These are phyloP conservation scores for Apistogramma diplotaenia DNA, from an alignment of 2,113 vertebrate genomes.

Conservation along the genomic window DNA sequence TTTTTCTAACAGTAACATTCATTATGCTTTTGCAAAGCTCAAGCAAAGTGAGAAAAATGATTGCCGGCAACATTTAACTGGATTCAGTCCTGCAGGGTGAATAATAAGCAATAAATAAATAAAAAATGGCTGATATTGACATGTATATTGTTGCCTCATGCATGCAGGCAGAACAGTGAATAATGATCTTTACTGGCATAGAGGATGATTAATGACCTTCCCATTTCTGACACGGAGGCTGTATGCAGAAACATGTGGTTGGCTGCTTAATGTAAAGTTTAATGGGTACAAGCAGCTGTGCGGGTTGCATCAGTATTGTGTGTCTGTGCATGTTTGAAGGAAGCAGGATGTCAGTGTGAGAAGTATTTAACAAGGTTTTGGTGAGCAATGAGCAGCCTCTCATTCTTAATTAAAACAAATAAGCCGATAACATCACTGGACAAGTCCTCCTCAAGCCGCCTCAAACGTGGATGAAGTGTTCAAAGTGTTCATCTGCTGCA, in stretches of 20 bases:
- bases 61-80: constrained; percentile 28
- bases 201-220: constrained; percentile 55
- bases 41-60: constrained; percentile 55
- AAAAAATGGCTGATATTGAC: constrained; percentile 40
- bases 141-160: constrained; percentile 43
- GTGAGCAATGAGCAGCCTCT: neutral
- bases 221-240: neutral
- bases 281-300: constrained; percentile 13
- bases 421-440: neutral
- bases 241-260: neutral
- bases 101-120: constrained; percentile 42
- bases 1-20: constrained; percentile 35
- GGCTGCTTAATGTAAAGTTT: constrained; percentile 15
- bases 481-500: neutral
- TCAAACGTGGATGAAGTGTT: neutral
- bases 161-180: constrained; percentile 32
- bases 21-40: constrained; percentile 44
- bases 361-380: constrained; percentile 3
- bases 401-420: constrained; percentile 7
- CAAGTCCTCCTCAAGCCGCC: constrained; percentile 2
- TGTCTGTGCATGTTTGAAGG: neutral
- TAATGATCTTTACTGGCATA: constrained; percentile 53
- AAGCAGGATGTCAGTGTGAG: constrained; percentile 2
- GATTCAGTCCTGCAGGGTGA: constrained; percentile 21
- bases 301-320: neutral